Evolutionary conservation across 2,888 invertebrate species (phyloP).

Genomic region (Pecten maximus): DNA sequence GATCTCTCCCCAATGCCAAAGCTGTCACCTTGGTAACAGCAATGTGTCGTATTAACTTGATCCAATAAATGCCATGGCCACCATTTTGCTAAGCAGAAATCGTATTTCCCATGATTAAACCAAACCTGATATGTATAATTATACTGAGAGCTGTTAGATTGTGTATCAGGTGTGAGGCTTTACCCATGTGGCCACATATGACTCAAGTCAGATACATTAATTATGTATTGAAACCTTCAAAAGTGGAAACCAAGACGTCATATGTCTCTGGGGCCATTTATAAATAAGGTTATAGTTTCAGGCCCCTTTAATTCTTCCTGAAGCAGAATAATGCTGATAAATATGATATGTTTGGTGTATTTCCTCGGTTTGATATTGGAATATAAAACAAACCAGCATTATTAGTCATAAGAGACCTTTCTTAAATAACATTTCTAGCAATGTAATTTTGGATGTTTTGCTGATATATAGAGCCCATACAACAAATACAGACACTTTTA

Average conservation of each 20-base stretch:
- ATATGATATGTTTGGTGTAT: not conserved
- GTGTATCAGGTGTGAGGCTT: not conserved
- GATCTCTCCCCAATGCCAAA: not conserved
- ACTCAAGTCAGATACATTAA: not conserved
- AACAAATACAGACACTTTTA: not conserved
- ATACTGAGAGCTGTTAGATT: not conserved
- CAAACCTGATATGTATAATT: not conserved
- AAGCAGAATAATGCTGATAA: not conserved
- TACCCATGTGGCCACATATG: not conserved
- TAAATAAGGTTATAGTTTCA: not conserved
- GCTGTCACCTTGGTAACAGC: not conserved
- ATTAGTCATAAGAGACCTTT: not conserved
- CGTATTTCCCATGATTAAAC: not conserved
- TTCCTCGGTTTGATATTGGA: not conserved
- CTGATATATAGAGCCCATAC: not conserved
- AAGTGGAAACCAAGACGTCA: not conserved
- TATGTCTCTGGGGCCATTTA: not conserved
- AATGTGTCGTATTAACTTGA: not conserved
- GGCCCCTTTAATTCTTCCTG: not conserved
- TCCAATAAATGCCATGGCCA: conserved; percentile 5
- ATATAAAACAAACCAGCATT: not conserved
- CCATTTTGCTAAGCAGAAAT: not conserved
- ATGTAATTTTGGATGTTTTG: not conserved
- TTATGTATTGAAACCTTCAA: not conserved
- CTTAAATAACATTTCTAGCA: not conserved